Conservation (phyloP, 2,113 vertebrate genomes). For the Sceloporus undulatus region DNA sequence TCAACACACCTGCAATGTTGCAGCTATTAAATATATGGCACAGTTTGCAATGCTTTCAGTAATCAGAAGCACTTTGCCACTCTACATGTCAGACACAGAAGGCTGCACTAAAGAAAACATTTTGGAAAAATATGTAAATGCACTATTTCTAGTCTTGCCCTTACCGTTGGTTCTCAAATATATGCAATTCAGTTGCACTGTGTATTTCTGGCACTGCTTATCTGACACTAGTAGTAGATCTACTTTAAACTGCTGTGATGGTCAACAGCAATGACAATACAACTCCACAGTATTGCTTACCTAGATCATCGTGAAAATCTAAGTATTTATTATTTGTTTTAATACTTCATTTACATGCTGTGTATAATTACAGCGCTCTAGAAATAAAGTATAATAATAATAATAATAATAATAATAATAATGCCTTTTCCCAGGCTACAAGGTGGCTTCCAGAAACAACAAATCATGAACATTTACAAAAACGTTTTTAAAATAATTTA, state of each 20-base stretch:
- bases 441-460: no score
- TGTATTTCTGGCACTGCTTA: not conserved
- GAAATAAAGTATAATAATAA: no score
- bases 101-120: not conserved
- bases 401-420: no score
- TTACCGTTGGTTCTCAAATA: not conserved
- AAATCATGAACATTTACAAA: no score
- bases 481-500: no score
- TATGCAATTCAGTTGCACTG: not conserved
- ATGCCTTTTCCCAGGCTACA: no score
- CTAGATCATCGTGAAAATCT: not conserved
- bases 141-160: not conserved
- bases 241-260: not conserved
- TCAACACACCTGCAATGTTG: not conserved
- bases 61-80: not conserved
- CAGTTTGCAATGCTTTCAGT: not conserved
- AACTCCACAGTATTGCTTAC: not conserved
- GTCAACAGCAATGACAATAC: not conserved
- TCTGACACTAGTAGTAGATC: not conserved
- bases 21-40: not conserved
- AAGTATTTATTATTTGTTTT: not conserved
- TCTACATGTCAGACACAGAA: not conserved
- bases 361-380: no score
- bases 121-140: not conserved
- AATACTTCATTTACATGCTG: no score